A percentile compares a stretch with the other conserved stretches of the same genome.
Evolutionary conservation across 2,888 invertebrate species (phyloP).

Genomic region (Oscheius sp.): DNA sequence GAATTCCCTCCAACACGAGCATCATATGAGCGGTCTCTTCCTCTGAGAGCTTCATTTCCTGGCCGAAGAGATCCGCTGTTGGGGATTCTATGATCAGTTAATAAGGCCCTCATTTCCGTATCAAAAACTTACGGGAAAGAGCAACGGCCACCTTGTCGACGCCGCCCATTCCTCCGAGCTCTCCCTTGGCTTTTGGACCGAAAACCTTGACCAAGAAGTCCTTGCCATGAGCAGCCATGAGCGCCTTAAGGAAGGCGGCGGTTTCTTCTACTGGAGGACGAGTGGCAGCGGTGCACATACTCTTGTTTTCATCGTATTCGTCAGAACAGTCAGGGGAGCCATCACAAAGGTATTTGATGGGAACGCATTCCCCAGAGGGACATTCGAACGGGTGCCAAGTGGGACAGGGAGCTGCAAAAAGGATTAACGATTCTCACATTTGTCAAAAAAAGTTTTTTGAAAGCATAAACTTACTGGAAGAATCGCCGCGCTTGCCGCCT

Average conservation of each 20-base stretch:
- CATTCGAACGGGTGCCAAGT: slow-evolving; percentile 97
- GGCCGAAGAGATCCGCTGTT: slow-evolving; percentile 66
- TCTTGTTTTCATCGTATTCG: slow-evolving; percentile 93
- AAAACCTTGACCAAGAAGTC: slow-evolving; percentile 96
- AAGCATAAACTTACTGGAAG: slow-evolving; percentile 30
- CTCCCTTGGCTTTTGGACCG: slow-evolving; percentile 91
- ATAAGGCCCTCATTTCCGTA: background rate
- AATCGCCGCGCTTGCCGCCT: slow-evolving; percentile 38
- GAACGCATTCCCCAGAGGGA: slow-evolving; percentile 89
- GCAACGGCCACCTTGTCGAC: slow-evolving; percentile 95
- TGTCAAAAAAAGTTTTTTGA: background rate
- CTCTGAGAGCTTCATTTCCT: slow-evolving; percentile 63
- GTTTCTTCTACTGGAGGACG: slow-evolving; percentile 96
- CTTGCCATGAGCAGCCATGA: slow-evolving; percentile 92
- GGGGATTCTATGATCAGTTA: slow-evolving; percentile 66
- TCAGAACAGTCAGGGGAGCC: slow-evolving; percentile 90
- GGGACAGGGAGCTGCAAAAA: slow-evolving; percentile 79
- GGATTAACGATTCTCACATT: background rate
- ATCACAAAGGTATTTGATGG: slow-evolving; percentile 94
- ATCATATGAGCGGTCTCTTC: slow-evolving; percentile 64
- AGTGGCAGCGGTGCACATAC: slow-evolving; percentile 94
- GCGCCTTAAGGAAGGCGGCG: slow-evolving; percentile 90
- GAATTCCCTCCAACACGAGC: slow-evolving; percentile 63
- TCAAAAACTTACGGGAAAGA: slow-evolving; percentile 79
- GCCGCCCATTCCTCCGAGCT: slow-evolving; percentile 89